Evolutionary conservation across 2,113 vertebrate species (phyloP), one percentile per base, ranked within the genome.

Genomic region (Poecile atricapillus): DNA sequence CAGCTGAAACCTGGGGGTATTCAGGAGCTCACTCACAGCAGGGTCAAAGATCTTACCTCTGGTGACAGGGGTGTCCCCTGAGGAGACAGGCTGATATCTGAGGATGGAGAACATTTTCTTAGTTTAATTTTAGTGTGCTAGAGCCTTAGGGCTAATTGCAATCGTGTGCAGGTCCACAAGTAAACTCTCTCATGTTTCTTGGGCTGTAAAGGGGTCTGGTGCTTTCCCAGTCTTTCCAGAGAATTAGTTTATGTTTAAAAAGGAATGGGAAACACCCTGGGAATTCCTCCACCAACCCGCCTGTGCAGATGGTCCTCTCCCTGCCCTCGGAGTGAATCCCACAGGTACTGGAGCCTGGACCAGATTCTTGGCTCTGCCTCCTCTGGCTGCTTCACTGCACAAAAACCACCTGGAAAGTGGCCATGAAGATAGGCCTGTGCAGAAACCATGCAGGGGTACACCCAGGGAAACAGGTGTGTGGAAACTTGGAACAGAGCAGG

Each of bases 271-370:
- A 91, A 91, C 94, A 96, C 78, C 91, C 93, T 74, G 92, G 90
- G 95, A 95, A 95, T 96, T 96, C 95, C 93, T 96, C 75, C 65
- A 43, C 90, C 91, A 91, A 94, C 93, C 68, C 62, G 76, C 76
- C 94, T 76, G 93, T 95, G 95, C 94, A 95, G 93, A 87, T 95
- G 94, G 90, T 94, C 90, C 77, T 95, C 85, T 97, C 93, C 91
- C 79, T 96, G 82, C 93, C 88, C 71, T 95, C 56, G 0, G 35
- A 90, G 83, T 95, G 92, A 96, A 96, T 95, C 90, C 90, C 90
- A 88, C 59, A 91, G 55, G 31, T 95, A 23, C 88, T 92, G 85
- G 86, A 86, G 94, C 37, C 64, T 43, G 71, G 78, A 85, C 47
- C 71, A 86, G 75, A 91, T 96, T 95, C 82, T 95, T 95, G 87